Evolutionary conservation across 2,113 vertebrate genomes (phyloP).

Genomic region (Micronycteris hirsuta): DNA sequence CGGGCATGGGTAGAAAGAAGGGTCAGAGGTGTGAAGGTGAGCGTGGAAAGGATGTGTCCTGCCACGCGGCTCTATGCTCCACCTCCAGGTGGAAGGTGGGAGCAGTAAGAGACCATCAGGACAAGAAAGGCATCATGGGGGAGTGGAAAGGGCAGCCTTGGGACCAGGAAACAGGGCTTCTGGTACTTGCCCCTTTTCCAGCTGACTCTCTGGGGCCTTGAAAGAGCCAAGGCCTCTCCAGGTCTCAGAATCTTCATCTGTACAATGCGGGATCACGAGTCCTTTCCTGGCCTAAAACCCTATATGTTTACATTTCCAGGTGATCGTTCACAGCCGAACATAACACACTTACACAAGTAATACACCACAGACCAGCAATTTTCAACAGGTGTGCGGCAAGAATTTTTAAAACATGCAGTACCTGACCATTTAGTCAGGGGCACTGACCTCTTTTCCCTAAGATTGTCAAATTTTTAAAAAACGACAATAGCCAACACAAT

Average conservation of each 20-base stretch:
- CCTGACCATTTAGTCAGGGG: neutral
- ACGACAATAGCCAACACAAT: neutral
- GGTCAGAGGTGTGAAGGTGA: neutral
- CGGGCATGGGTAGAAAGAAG: neutral
- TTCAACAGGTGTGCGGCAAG: neutral
- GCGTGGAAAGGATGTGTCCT: too few relatives aligned
- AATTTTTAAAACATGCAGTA: neutral
- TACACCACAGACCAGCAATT: neutral
- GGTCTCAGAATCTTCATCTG: neutral
- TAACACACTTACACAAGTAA: neutral
- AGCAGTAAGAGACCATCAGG: neutral
- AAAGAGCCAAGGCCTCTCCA: neutral
- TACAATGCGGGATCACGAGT: neutral
- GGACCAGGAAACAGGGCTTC: neutral
- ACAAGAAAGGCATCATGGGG: neutral
- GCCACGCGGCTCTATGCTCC: neutral
- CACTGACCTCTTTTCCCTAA: neutral
- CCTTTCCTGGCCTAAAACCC: neutral
- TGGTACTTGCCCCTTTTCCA: neutral
- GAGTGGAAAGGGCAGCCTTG: neutral
- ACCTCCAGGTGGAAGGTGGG: neutral
- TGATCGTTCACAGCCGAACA: neutral
- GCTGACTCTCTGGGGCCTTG: neutral
- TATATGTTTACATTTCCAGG: neutral
- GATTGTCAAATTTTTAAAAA: neutral